phyloP scores from a whole-genome alignment of 2,888 invertebrate genomes.

The Dicycla oo region DNA sequence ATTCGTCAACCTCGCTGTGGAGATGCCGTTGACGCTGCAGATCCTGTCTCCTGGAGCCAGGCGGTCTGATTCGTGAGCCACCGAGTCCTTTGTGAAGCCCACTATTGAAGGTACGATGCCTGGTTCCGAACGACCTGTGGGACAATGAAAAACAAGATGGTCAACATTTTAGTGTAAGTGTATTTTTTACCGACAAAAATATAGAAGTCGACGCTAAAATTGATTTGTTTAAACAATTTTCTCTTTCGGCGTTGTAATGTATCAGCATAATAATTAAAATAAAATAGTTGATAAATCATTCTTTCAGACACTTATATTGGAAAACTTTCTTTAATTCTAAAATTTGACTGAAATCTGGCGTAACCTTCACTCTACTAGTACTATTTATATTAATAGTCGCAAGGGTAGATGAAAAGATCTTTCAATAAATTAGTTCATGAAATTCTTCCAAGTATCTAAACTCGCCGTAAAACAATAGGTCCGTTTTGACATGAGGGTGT shows the following conservation, averaged over 20 bases:
- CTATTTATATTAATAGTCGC: neutral
- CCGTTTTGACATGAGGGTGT: too few species aligned
- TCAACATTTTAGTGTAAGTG: neutral
- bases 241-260: neutral
- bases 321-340: neutral
- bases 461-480: too few species aligned
- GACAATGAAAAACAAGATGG: constrained; percentile 54
- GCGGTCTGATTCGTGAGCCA: constrained; percentile 94
- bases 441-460: neutral
- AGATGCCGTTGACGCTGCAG: constrained; percentile 95
- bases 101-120: constrained; percentile 92
- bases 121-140: constrained; percentile 92
- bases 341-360: neutral
- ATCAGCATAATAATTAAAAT: neutral
- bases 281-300: neutral
- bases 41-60: constrained; percentile 95
- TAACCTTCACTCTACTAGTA: neutral
- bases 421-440: neutral
- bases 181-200: neutral
- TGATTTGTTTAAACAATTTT: neutral
- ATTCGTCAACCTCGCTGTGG: constrained; percentile 93
- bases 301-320: neutral
- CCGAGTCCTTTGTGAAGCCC: constrained; percentile 92
- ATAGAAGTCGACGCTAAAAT: neutral
- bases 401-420: too few species aligned